Percentiles rank a stretch among this genome's conserved stretches.
phyloP scores from a whole-genome alignment of 2,797 vertebrate genomes.

The Mus caroli region DNA sequence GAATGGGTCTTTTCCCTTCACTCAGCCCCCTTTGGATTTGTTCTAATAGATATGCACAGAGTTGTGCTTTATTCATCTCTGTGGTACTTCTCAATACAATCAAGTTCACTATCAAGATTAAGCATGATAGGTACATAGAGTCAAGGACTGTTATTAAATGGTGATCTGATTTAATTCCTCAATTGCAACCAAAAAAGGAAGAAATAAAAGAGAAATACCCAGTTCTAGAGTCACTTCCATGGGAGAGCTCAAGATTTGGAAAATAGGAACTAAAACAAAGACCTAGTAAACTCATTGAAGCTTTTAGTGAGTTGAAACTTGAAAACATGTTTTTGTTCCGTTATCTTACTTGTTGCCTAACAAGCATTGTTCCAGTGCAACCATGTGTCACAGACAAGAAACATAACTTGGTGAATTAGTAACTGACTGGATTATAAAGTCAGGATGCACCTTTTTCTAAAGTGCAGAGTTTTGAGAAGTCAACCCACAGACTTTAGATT shows the following conservation, averaged over 20 bases:
- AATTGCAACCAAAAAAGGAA: slow-evolving; percentile 31
- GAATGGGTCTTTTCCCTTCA: neutral
- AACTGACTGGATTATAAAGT: slow-evolving; percentile 54
- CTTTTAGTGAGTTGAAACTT: slow-evolving; percentile 32
- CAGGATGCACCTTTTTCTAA: neutral
- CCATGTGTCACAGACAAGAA: neutral
- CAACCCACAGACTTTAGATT: slow-evolving; percentile 6
- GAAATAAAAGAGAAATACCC: neutral
- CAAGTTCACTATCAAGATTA: neutral
- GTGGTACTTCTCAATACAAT: neutral
- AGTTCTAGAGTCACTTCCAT: neutral
- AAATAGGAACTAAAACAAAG: slow-evolving; percentile 36
- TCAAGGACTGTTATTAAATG: neutral
- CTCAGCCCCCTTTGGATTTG: neutral
- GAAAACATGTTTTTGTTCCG: slow-evolving; percentile 9
- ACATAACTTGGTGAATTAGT: slow-evolving; percentile 28
- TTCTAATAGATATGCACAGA: neutral
- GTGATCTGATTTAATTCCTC: neutral
- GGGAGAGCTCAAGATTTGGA: neutral
- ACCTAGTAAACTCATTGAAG: neutral
- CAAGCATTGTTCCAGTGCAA: neutral
- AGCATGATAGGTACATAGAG: neutral
- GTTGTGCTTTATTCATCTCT: neutral
- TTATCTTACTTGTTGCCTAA: neutral
- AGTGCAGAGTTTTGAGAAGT: slow-evolving; percentile 47